phyloP scores from a whole-genome alignment of 1,140 invertebrate species.

The Eupeodes corollae region DNA sequence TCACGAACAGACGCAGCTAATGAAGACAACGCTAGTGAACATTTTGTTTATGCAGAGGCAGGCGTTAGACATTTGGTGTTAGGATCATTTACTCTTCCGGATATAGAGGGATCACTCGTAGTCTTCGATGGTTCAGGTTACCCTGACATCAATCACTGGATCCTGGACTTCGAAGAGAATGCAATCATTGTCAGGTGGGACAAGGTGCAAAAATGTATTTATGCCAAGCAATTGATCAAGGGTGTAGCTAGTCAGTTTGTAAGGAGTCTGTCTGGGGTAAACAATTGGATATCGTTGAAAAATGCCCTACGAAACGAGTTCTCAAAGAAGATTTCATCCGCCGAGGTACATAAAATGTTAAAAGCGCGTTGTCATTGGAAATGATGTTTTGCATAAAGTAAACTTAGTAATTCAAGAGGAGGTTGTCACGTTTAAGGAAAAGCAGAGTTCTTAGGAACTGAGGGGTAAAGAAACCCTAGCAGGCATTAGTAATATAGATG shows the following conservation, averaged over 20 bases:
- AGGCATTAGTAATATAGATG: neutral
- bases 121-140: neutral
- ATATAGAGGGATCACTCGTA: neutral
- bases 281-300: neutral
- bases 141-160: neutral
- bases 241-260: neutral
- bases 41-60: neutral
- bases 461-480: neutral
- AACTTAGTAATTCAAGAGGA: neutral
- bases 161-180: neutral
- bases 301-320: neutral
- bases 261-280: neutral
- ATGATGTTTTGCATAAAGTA: neutral
- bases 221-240: neutral
- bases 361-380: neutral
- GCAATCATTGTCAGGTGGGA: neutral
- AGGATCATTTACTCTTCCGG: neutral
- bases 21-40: neutral
- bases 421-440: neutral
- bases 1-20: too few species aligned
- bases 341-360: neutral
- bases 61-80: neutral
- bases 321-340: neutral
- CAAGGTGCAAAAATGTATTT: neutral
- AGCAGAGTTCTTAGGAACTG: neutral